A percentile compares a stretch with the other conserved stretches of the same genome.
Conservation (phyloP, 2,113 vertebrate genomes). For the Spermophilus dauricus region DNA sequence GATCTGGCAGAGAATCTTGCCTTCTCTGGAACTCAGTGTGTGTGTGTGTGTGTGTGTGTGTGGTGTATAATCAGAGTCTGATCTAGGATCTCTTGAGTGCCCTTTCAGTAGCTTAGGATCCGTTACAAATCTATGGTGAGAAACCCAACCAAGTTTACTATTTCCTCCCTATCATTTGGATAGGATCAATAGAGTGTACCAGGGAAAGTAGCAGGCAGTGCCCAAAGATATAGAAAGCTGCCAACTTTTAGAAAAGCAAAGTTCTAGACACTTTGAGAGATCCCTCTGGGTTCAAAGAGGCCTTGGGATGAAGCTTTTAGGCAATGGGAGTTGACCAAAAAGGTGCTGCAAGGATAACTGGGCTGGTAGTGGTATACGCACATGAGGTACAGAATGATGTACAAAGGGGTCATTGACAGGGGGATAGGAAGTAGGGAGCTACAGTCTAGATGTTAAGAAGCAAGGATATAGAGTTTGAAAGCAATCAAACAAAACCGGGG, state of each 20-base stretch:
- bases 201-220: not conserved
- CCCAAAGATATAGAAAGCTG: not conserved
- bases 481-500: not conserved
- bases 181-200: not conserved
- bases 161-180: conserved; percentile 42
- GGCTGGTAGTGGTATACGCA: too few relatives aligned
- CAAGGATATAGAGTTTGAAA: not conserved
- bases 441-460: not conserved
- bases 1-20: not conserved
- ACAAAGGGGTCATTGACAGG: not conserved
- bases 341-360: not conserved
- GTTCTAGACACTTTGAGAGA: not conserved
- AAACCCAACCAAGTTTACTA: not conserved
- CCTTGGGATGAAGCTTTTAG: not conserved
- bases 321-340: not conserved
- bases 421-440: not conserved
- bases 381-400: not conserved
- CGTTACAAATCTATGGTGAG: not conserved
- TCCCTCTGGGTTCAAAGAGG: not conserved
- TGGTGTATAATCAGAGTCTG: not conserved
- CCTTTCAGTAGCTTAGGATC: not conserved
- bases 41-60: too few relatives aligned
- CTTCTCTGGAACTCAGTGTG: not conserved
- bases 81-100: not conserved
- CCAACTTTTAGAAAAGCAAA: not conserved